Percentiles rank a stretch among this genome's conserved stretches.
These are phyloP conservation scores for Patella depressa DNA, from an alignment of 2,888 invertebrate species.

Conservation along the genomic window DNA sequence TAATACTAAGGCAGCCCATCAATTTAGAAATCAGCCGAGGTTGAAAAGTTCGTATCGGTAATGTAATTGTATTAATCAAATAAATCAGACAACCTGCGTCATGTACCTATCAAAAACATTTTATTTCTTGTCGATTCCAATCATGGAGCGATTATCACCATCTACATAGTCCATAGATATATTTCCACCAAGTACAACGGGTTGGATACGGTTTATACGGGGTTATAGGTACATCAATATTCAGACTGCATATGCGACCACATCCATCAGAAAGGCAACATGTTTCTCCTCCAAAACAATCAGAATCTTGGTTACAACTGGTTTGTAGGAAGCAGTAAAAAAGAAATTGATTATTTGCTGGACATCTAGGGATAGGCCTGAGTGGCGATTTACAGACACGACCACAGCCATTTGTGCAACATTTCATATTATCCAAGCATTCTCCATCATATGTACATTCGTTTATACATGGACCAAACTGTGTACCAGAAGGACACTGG, in stretches of 20 bases:
- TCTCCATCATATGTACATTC: neutral
- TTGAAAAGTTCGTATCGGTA: too few species aligned
- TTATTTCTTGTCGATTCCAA: too few species aligned
- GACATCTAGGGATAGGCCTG: neutral
- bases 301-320: neutral
- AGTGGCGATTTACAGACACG: neutral
- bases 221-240: neutral
- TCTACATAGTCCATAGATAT: neutral
- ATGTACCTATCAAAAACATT: too few species aligned
- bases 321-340: neutral
- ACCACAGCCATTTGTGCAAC: neutral
- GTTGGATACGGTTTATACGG: neutral
- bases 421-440: neutral
- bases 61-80: too few species aligned
- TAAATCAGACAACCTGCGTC: too few species aligned
- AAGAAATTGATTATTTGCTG: neutral
- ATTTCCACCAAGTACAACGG: slow-evolving; percentile 2
- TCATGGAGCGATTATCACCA: neutral
- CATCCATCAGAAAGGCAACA: neutral
- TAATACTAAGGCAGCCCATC: too few species aligned
- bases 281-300: neutral
- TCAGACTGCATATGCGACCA: neutral
- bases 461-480: neutral
- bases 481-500: neutral
- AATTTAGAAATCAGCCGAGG: too few species aligned